Evolutionary conservation across 1,140 invertebrate species (phyloP).

Genomic region (Steinernema khuongi): DNA sequence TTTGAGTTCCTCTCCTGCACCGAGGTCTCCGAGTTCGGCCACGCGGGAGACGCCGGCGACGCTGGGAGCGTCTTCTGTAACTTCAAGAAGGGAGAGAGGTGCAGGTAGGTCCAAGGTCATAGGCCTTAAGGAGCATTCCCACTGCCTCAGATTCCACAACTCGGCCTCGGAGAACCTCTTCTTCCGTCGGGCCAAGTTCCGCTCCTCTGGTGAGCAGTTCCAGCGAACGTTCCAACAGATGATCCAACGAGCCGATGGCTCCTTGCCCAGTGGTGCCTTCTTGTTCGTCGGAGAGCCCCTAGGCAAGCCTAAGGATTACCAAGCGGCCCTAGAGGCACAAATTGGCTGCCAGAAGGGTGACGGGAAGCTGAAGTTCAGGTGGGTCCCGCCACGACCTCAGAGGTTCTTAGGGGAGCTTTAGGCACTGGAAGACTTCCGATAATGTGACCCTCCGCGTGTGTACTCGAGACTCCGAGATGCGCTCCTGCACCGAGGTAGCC

Average conservation of each 20-base stretch:
- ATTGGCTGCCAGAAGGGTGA: constrained; percentile 33
- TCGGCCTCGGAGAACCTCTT: constrained; percentile 3
- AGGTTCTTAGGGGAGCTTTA: constrained; percentile 19
- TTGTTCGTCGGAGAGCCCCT: constrained; percentile 30
- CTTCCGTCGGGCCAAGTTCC: constrained; percentile 27
- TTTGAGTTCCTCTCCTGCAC: not conserved
- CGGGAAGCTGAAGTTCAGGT: constrained; percentile 34
- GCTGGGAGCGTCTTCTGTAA: constrained; percentile 14
- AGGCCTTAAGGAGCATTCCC: not conserved
- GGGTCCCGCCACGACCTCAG: not conserved
- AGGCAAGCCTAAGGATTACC: constrained; percentile 22
- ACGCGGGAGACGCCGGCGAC: not conserved
- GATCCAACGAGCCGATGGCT: constrained; percentile 22
- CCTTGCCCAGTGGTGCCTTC: constrained; percentile 25
- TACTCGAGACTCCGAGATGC: constrained; percentile 27
- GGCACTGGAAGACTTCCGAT: constrained; percentile 32
- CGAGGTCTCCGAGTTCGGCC: not conserved
- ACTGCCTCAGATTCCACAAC: constrained; percentile 26
- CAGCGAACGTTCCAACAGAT: constrained; percentile 28
- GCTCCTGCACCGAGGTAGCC: constrained; percentile 31
- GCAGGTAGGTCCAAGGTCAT: constrained; percentile 12
- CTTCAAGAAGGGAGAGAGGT: constrained; percentile 4
- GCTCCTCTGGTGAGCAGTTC: constrained; percentile 14
- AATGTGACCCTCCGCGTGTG: constrained; percentile 34
- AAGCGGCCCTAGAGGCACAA: constrained; percentile 25